These are phyloP conservation scores for Turritopsis dohrnii DNA, from an alignment of 30 jellyfish, hydroid and myxozoan species.

Conservation along the genomic window DNA sequence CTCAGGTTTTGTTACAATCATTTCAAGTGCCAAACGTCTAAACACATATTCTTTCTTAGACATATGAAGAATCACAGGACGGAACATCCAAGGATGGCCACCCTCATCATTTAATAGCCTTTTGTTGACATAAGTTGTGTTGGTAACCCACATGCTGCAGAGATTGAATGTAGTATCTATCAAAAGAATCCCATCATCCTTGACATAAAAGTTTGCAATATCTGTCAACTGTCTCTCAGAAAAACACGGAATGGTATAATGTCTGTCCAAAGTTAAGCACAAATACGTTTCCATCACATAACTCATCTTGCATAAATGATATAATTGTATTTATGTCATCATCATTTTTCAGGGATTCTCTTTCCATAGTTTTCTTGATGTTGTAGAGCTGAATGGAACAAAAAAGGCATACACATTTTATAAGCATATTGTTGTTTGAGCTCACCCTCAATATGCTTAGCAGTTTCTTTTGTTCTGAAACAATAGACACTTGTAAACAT, in stretches of 20 bases:
- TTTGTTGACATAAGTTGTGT: too few species aligned
- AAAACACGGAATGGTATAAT: constrained; percentile 4
- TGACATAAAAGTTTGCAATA: background rate
- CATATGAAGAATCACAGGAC: background rate
- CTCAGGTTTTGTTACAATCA: constrained; percentile 22
- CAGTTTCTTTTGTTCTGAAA: too few species aligned
- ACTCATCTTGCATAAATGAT: background rate
- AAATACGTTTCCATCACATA: background rate
- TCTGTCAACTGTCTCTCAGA: background rate
- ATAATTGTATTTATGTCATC: background rate
- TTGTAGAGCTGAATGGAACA: constrained; percentile 4
- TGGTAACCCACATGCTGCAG: too few species aligned
- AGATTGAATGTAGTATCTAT: background rate
- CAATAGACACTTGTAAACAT: too few species aligned
- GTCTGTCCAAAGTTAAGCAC: background rate
- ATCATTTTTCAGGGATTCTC: background rate
- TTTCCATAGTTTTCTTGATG: background rate
- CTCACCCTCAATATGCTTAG: too few species aligned
- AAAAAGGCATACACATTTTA: background rate
- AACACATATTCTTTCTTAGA: constrained; percentile 1
- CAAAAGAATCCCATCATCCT: background rate
- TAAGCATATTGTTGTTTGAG: background rate
- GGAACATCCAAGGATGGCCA: background rate
- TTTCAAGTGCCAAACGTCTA: constrained; percentile 36
- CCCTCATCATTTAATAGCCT: background rate